Evolutionary conservation across 2,888 invertebrate genomes (phyloP), one percentile per base, ranked within the genome.

Genomic region (Morpho deidamia): DNA sequence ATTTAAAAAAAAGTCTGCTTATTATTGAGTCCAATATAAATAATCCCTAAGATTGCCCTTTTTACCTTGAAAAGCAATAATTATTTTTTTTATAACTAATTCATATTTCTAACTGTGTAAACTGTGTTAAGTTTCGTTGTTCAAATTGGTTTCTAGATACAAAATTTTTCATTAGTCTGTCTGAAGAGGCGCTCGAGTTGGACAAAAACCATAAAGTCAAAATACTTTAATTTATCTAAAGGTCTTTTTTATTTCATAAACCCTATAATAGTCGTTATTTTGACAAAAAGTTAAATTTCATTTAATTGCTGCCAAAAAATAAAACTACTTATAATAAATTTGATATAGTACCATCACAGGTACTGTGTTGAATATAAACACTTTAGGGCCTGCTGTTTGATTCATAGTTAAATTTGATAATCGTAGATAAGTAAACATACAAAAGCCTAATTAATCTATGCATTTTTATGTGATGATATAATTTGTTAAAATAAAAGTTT

Each of bases 301-400:
- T 61, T 62, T 65, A 68, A 66, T 65, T 74, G 67, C 80, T 83
- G 83, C 78, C 81, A 81, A 83, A 81, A 81, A 74, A 67, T 68
- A 5, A 64, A 62, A 64, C 63, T 51, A 68, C 66, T 65, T 66
- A 57, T 71, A 67, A 56, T 68, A 60, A 70, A 66, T 81, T 84
- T 85, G 84, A 81, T 79, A 77, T 72, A 66, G 74, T 66, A 82
- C 79, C 83, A 34, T 10, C 7, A 68, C 74, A 62, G 84, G 78
- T 84, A 71, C 75, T 72, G 64, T 81, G 85, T 84, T 77, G 85
- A 86, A 80, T 74, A 68, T 61, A 64, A 74, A 67, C 71, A 72
- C 72, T 72, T 77, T 23, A 5, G 23, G 23, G 23, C 23, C 23
- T 23, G 23, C 23, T 23, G 23, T 23, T 23, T 23, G 23, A 23